phyloP scores from a whole-genome alignment of 2,113 vertebrate genomes.

The Pseudonaja textilis region DNA sequence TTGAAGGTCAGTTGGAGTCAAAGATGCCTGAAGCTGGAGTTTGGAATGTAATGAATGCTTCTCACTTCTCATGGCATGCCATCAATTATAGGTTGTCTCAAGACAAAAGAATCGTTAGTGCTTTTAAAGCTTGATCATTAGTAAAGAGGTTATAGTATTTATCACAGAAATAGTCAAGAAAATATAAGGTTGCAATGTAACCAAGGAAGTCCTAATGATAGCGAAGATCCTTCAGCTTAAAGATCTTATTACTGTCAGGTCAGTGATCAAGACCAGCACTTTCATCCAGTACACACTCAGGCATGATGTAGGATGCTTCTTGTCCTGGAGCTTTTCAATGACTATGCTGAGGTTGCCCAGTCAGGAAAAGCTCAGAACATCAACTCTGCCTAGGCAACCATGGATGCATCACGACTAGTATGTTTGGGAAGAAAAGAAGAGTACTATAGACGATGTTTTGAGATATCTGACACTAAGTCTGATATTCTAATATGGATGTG shows the following conservation, averaged over 20 bases:
- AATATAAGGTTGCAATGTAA: background rate
- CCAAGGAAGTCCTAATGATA: background rate
- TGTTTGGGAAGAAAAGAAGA: background rate
- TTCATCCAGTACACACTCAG: background rate
- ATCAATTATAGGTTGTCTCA: slow-evolving; percentile 44
- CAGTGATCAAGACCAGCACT: background rate
- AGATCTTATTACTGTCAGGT: background rate
- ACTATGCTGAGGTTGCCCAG: background rate
- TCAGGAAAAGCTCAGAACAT: background rate
- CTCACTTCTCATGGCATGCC: slow-evolving; percentile 34
- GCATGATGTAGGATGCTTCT: background rate
- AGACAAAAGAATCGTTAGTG: slow-evolving; percentile 14
- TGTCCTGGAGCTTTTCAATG: background rate
- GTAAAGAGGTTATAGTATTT: background rate
- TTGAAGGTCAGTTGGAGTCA: slow-evolving; percentile 16
- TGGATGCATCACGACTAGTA: background rate
- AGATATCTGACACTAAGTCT: background rate
- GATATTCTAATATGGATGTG: background rate
- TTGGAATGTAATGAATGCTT: slow-evolving; percentile 39
- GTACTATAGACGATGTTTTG: background rate
- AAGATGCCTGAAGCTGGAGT: slow-evolving; percentile 24
- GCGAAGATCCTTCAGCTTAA: background rate
- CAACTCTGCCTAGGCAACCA: background rate
- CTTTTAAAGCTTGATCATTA: slow-evolving; percentile 18
- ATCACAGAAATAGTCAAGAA: background rate